Percentiles rank a stretch among this genome's conserved stretches.
These are phyloP conservation scores for Polydrusus tereticollis DNA, from an alignment of 2,888 invertebrate species.

Conservation along the genomic window DNA sequence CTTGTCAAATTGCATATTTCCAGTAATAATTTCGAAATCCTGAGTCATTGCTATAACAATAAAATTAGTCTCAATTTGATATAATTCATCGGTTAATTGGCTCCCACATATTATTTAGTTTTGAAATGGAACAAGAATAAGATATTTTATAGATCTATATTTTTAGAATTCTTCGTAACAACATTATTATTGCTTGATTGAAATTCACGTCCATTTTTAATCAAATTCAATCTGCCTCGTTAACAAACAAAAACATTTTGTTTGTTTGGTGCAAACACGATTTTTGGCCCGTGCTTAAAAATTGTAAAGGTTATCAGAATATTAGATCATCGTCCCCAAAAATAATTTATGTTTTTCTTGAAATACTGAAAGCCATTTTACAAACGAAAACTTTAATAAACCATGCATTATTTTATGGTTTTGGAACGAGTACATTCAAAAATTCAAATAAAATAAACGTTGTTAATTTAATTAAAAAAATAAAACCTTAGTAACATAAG, in stretches of 20 bases:
- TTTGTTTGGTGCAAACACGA: constrained; percentile 13
- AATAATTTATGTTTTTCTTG: constrained; percentile 2
- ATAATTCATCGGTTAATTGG: constrained; percentile 12
- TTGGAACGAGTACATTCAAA: too few species aligned
- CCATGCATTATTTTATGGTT: too few species aligned
- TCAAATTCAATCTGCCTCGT: not conserved
- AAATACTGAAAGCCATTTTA: too few species aligned
- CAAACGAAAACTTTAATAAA: too few species aligned
- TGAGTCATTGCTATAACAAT: constrained; percentile 17
- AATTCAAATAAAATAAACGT: too few species aligned
- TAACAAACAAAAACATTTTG: not conserved
- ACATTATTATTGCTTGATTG: not conserved
- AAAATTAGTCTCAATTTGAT: constrained; percentile 15
- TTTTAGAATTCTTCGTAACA: not conserved
- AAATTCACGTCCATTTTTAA: not conserved
- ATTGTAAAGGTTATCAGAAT: constrained; percentile 38
- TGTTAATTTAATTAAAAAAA: too few species aligned
- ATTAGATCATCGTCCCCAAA: constrained; percentile 50
- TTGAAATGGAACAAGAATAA: not conserved
- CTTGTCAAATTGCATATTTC: constrained; percentile 11
- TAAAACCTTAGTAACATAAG: too few species aligned
- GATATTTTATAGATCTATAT: not conserved
- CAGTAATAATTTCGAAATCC: constrained; percentile 1
- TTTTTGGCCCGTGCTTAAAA: constrained; percentile 17
- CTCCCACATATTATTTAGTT: not conserved